phyloP scores from a whole-genome alignment of 2,888 invertebrate genomes.

The Dicyrtoma fusca region DNA sequence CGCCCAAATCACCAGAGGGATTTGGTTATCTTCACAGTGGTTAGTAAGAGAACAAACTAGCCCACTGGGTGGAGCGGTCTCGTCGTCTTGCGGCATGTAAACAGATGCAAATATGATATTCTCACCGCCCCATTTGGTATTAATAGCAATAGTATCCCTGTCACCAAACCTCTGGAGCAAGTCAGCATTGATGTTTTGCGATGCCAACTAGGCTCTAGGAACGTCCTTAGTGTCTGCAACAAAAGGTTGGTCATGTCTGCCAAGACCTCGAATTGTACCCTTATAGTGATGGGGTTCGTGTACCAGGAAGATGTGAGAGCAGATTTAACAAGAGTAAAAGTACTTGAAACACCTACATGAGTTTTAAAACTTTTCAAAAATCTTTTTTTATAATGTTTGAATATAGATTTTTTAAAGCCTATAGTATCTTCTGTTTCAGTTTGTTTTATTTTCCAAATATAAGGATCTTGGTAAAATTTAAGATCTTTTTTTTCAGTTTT shows the following conservation, averaged over 20 bases:
- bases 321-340: too few species aligned
- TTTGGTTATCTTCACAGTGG: conserved; percentile 8
- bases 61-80: not conserved
- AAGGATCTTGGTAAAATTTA: too few species aligned
- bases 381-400: too few species aligned
- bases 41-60: conserved; percentile 3
- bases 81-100: not conserved
- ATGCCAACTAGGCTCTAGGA: not conserved
- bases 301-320: not conserved
- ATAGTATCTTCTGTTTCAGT: too few species aligned
- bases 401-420: too few species aligned
- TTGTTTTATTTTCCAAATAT: too few species aligned
- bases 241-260: not conserved
- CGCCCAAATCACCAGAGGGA: conserved; percentile 33
- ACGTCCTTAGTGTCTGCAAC: not conserved
- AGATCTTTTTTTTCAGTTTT: too few species aligned
- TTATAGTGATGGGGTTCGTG: not conserved
- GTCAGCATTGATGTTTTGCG: not conserved
- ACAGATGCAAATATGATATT: not conserved
- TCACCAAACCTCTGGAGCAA: not conserved
- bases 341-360: too few species aligned
- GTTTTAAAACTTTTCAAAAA: too few species aligned
- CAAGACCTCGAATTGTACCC: not conserved
- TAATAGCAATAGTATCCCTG: not conserved
- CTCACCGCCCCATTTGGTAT: not conserved